A percentile compares a stretch with the other conserved stretches of the same genome.
phyloP scores from a whole-genome alignment of 2,888 invertebrate genomes.

The Lithophane socia region DNA sequence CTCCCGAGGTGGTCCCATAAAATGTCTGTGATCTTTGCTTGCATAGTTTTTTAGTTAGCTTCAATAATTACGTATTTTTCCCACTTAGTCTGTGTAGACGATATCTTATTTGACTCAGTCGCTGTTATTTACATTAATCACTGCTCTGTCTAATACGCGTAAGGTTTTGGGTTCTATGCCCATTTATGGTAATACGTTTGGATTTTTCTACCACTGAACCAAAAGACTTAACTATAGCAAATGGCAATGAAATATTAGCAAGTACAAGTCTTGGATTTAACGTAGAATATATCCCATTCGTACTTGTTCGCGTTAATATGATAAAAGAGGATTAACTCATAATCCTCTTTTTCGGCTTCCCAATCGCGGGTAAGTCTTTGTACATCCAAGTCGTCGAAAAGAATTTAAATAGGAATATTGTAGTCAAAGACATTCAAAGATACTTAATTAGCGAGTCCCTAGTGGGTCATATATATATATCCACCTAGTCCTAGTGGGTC shows the following conservation, averaged over 20 bases:
- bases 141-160: background rate
- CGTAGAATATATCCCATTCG: background rate
- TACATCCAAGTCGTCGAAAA: slow-evolving; percentile 3
- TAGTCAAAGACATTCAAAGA: slow-evolving; percentile 44
- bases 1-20: no score
- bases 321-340: slow-evolving; percentile 19
- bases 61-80: no score
- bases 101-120: no score
- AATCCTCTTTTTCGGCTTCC: slow-evolving; percentile 30
- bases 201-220: no score
- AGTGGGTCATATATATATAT: slow-evolving; percentile 22
- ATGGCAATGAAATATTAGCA: background rate
- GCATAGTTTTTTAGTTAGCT: no score
- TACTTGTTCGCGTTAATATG: background rate
- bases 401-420: slow-evolving; percentile 45
- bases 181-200: background rate
- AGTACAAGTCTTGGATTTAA: background rate
- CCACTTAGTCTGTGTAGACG: no score
- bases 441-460: slow-evolving; percentile 31
- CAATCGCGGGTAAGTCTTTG: slow-evolving; percentile 12
- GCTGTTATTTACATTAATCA: background rate
- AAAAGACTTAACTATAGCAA: background rate
- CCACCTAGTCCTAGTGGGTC: background rate
- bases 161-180: no score
- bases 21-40: no score